These are phyloP conservation scores for Zelleria hepariella DNA, from an alignment of 2,888 invertebrate species.

Conservation along the genomic window DNA sequence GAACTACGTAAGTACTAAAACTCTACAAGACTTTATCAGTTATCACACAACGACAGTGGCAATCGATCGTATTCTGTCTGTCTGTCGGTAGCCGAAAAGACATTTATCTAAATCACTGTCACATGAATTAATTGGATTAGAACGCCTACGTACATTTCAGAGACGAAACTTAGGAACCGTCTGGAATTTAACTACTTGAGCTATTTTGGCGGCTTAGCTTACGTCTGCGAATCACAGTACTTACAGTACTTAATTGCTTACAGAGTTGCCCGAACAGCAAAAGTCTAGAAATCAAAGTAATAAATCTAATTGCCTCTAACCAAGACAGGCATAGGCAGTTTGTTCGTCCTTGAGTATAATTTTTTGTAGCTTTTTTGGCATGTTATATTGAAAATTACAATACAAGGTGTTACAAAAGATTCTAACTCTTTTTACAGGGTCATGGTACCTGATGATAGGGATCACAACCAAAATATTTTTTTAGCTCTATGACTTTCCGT, in stretches of 20 bases:
- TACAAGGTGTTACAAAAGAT: too few relatives aligned
- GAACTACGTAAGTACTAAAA: too few relatives aligned
- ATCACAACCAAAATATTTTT: too few relatives aligned
- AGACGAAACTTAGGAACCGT: background rate
- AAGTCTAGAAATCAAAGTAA: too few relatives aligned
- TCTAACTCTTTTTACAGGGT: too few relatives aligned
- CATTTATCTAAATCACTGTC: conserved; percentile 70
- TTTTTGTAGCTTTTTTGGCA: too few relatives aligned
- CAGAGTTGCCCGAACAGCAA: background rate
- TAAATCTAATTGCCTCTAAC: too few relatives aligned
- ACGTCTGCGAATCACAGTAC: background rate
- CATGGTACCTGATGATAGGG: too few relatives aligned
- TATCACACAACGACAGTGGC: conserved; percentile 4
- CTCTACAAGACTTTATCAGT: background rate
- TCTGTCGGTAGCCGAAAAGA: background rate
- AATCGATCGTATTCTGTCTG: background rate
- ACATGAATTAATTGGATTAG: conserved; percentile 68
- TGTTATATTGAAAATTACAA: too few relatives aligned
- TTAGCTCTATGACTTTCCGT: too few relatives aligned
- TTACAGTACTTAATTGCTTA: background rate
- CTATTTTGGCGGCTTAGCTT: background rate
- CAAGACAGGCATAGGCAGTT: too few relatives aligned
- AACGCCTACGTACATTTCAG: conserved; percentile 44
- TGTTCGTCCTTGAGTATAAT: too few relatives aligned
- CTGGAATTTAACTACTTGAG: background rate